Percentiles rank a stretch among this genome's conserved stretches.
Evolutionary conservation across 2,797 vertebrate genomes (phyloP).

Genomic region (Coilia nasus): DNA sequence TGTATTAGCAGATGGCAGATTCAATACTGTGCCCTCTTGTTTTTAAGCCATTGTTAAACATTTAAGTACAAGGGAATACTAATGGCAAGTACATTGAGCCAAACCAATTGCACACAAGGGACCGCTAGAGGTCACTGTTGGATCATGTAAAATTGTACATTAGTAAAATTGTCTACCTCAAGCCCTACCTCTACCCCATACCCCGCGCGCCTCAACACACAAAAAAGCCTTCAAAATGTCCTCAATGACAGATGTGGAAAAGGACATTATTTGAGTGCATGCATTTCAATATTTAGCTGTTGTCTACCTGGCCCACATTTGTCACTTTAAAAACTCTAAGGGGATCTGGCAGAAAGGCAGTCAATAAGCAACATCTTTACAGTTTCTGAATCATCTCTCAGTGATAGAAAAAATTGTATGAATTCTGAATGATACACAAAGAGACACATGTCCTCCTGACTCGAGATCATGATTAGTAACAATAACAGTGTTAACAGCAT

Average conservation of each 20-base stretch:
- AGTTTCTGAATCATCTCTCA: background rate
- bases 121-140: constrained; percentile 52
- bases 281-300: constrained; percentile 19
- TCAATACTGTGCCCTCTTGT: too few relatives aligned
- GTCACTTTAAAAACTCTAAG: too few relatives aligned
- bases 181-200: too few relatives aligned
- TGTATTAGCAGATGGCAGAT: too few relatives aligned
- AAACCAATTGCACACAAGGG: constrained; percentile 24
- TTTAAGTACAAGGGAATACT: too few relatives aligned
- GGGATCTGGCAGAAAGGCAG: too few relatives aligned
- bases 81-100: background rate
- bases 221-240: background rate
- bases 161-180: too few relatives aligned
- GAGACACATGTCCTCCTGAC: background rate
- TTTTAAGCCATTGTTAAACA: too few relatives aligned
- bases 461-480: background rate
- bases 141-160: constrained; percentile 21
- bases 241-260: constrained; percentile 34
- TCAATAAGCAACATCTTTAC: background rate
- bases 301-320: background rate
- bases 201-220: background rate
- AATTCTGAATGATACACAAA: background rate
- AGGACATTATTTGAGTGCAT: constrained; percentile 40
- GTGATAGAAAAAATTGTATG: background rate
- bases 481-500: background rate